phyloP scores from a whole-genome alignment of 2,888 invertebrate genomes.

The Oxyteleia sp. region DNA sequence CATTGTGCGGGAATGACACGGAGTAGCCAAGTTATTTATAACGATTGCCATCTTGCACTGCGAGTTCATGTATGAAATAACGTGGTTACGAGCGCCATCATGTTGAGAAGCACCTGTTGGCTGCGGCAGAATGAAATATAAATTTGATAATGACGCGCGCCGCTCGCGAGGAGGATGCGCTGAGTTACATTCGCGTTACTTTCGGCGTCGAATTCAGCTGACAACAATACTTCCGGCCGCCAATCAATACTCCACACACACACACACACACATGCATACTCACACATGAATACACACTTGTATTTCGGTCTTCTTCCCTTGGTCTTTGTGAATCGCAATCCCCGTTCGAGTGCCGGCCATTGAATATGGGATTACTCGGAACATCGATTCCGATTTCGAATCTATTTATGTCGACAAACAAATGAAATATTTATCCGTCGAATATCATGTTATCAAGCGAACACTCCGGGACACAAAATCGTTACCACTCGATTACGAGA shows the following conservation, averaged over 20 bases:
- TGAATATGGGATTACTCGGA: constrained; percentile 22
- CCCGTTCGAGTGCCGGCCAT: neutral
- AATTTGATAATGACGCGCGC: constrained; percentile 48
- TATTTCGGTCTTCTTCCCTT: constrained; percentile 12
- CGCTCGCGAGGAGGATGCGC: neutral
- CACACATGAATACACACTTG: too few species aligned
- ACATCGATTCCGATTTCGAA: too few species aligned
- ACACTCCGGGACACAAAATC: too few species aligned
- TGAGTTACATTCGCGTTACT: constrained; percentile 9
- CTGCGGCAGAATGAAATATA: constrained; percentile 42
- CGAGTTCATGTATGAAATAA: constrained; percentile 33
- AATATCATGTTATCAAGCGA: too few species aligned
- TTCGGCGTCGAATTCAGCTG: constrained; percentile 4
- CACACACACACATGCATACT: too few species aligned
- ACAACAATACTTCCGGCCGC: constrained; percentile 2
- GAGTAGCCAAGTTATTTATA: constrained; percentile 79
- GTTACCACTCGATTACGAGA: too few species aligned
- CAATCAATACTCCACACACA: constrained; percentile 11
- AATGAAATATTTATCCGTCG: too few species aligned
- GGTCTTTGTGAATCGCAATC: constrained; percentile 15
- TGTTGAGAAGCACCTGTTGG: constrained; percentile 64
- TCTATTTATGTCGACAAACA: too few species aligned
- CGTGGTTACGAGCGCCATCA: constrained; percentile 11
- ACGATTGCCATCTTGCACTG: constrained; percentile 76
- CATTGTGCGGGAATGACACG: constrained; percentile 77